Conservation (phyloP, 1,140 invertebrate species). For the Bombus impatiens region DNA sequence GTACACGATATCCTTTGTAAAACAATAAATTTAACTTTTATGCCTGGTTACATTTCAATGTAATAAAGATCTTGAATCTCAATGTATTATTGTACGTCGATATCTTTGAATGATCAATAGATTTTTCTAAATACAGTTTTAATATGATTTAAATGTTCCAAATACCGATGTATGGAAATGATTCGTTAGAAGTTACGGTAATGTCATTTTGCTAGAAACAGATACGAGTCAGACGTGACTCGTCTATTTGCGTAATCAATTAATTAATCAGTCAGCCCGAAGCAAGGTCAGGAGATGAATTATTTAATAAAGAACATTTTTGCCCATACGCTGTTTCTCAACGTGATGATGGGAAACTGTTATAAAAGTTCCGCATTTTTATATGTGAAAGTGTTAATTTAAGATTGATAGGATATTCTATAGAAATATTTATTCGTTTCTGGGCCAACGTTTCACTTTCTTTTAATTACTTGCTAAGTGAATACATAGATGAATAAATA, state of each 20-base stretch:
- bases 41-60: background rate
- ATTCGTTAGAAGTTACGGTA: background rate
- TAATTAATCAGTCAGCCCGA: constrained; percentile 20
- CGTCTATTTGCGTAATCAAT: constrained; percentile 22
- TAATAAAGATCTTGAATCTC: background rate
- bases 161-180: background rate
- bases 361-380: background rate
- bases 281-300: constrained; percentile 4
- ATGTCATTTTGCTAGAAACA: constrained; percentile 1
- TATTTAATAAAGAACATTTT: background rate
- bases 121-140: background rate
- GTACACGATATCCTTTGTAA: background rate
- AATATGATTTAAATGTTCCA: background rate
- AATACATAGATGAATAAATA: too few species aligned
- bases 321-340: background rate
- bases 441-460: background rate
- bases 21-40: background rate
- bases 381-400: background rate
- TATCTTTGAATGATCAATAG: background rate
- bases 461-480: too few species aligned
- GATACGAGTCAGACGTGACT: background rate
- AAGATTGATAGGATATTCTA: background rate
- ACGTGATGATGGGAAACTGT: background rate
- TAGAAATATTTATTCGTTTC: background rate
- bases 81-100: background rate